Conservation (phyloP, 1,140 invertebrate genomes). For the Elysia chlorotica region DNA sequence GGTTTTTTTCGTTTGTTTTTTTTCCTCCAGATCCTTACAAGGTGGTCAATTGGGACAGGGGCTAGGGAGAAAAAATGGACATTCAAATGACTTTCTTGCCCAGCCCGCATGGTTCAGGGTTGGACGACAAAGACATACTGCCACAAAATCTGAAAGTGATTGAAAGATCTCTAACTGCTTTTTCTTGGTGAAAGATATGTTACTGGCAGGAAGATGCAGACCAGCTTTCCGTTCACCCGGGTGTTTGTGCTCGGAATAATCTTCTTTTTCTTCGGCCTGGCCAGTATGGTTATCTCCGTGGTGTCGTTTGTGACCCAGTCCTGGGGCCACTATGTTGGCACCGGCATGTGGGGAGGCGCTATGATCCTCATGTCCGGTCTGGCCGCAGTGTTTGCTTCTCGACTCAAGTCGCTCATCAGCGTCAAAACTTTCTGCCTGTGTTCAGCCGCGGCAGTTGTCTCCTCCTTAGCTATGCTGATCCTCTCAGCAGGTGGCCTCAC, state of each 20-base stretch:
- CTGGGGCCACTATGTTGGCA: constrained; percentile 17
- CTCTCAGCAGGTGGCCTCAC: constrained; percentile 14
- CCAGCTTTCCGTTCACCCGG: constrained; percentile 15
- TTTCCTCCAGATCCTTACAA: too few species aligned
- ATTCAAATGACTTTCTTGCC: background rate
- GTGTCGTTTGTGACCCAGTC: constrained; percentile 18
- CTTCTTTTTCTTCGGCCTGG: constrained; percentile 14
- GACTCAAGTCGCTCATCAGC: constrained; percentile 9
- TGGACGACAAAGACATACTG: background rate
- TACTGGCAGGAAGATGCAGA: constrained; percentile 18
- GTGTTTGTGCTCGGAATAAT: constrained; percentile 15
- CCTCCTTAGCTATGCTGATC: constrained; percentile 13
- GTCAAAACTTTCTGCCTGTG: constrained; percentile 11
- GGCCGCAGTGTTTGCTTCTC: constrained; percentile 9
- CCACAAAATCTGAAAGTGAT: background rate
- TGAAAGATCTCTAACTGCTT: background rate
- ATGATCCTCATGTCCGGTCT: constrained; percentile 1
- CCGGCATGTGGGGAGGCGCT: constrained; percentile 15
- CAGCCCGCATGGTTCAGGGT: background rate
- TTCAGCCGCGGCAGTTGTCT: constrained; percentile 1
- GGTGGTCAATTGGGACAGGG: background rate
- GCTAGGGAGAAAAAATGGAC: background rate
- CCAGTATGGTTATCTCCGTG: constrained; percentile 17
- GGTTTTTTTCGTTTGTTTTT: too few species aligned
- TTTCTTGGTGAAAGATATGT: background rate